Base-by-base conservation (phyloP, 2,113 vertebrate species). In the Carassius carassius region DNA sequence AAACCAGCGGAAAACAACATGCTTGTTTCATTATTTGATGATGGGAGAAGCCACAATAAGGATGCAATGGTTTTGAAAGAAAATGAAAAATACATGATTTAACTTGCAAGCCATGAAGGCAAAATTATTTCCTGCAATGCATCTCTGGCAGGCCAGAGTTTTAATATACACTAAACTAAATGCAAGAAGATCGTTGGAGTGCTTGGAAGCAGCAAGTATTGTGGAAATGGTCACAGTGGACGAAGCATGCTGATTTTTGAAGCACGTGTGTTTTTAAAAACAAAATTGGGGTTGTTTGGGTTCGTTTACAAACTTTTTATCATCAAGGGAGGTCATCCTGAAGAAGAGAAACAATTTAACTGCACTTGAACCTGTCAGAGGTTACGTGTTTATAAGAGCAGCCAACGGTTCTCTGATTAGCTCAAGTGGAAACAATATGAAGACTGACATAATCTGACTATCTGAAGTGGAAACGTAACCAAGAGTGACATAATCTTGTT, bases 1-100 rank as follows among this genome's bases (percentile, higher is more conserved):
- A 80, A 84, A 44, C 85, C 69, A 49, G 23, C 51, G 17, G 58
- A 85, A 82, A 86, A 89, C 82, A 84, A 65, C 88, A 87, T 84
- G 69, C 83, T 56, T 83, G 54, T 87, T 85, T 87, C 86, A 89
- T 85, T 87, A 85, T 25, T 85, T 10, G 32, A 44, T 51, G 29
- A 47, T 25, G 62, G 74, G 54, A 8, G 72, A 81, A 87, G 54
- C 78, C 81, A 84, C 79, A 81, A 79, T 62, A 69, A 84, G 67
- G 67, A 82, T 13, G 56, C 23, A 54, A 72, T n/a, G 19, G 41
- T 58, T 78, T 56, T 41, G 69, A 73, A 85, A 81, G 74, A 78
- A 4, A 74, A 74, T 63, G 51, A 87, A 73, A 84, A 67, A 83
- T 23, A 67, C 11, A 76, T n/a, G 13, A 73, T 82, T 60, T 32